Percentiles rank a stretch among this genome's conserved stretches.
Evolutionary conservation across 1,140 invertebrate genomes (phyloP).

Genomic region (Achatina immaculata): DNA sequence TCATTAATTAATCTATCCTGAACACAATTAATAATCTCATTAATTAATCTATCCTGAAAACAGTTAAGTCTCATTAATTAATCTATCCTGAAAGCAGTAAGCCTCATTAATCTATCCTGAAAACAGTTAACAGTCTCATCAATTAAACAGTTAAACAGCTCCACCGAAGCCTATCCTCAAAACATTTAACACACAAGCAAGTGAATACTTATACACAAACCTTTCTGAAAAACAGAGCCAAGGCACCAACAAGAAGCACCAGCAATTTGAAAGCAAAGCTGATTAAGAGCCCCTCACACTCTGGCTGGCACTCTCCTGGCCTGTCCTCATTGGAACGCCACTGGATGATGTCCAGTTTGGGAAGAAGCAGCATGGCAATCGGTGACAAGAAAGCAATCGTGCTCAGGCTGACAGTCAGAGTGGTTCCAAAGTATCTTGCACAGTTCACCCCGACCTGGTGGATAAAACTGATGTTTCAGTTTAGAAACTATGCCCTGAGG

Average conservation of each 20-base stretch:
- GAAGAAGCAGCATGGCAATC: conserved; percentile 92
- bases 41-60: too few species aligned
- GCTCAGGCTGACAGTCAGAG: conserved; percentile 82
- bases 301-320: conserved; percentile 78
- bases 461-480: neutral
- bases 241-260: conserved; percentile 90
- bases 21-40: too few species aligned
- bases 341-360: conserved; percentile 75
- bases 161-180: too few species aligned
- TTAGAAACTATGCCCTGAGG: too few species aligned
- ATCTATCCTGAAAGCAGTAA: too few species aligned
- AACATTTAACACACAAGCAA: too few species aligned
- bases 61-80: too few species aligned
- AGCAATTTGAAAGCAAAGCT: conserved; percentile 93
- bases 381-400: conserved; percentile 90
- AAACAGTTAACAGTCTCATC: too few species aligned
- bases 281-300: conserved; percentile 90
- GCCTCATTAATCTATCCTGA: too few species aligned
- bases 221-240: conserved; percentile 79
- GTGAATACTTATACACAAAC: neutral
- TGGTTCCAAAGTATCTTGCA: conserved; percentile 75
- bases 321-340: conserved; percentile 71
- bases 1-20: too few species aligned
- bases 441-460: conserved; percentile 71
- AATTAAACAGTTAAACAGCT: too few species aligned